A percentile compares a stretch with the other conserved stretches of the same genome.
These are phyloP conservation scores for Xyrauchen texanus DNA, from an alignment of 2,113 vertebrate genomes.

Conservation along the genomic window DNA sequence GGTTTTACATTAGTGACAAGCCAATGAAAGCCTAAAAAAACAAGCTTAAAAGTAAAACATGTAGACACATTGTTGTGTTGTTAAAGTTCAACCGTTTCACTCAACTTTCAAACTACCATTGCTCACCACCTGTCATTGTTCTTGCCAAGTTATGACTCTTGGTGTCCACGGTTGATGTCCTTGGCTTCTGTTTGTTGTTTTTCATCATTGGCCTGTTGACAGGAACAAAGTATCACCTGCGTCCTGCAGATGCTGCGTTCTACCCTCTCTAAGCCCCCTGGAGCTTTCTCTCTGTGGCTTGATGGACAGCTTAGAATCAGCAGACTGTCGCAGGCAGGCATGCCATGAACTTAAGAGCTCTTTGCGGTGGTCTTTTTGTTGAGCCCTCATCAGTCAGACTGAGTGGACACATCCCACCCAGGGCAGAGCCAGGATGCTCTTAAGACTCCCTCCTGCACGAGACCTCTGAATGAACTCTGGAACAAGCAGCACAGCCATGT, in stretches of 20 bases:
- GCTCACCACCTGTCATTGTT: neutral
- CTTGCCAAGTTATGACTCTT: neutral
- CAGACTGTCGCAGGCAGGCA: conserved; percentile 9
- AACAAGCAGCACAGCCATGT: neutral
- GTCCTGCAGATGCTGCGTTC: neutral
- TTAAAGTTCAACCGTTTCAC: neutral
- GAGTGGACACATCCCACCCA: conserved; percentile 6
- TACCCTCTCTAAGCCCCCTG: conserved; percentile 12
- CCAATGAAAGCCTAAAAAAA: too few species aligned
- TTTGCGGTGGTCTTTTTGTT: conserved; percentile 20
- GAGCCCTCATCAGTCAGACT: conserved; percentile 37
- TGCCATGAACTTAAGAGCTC: conserved; percentile 36
- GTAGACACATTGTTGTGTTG: neutral
- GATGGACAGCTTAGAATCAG: conserved; percentile 35
- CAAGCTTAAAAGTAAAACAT: too few species aligned
- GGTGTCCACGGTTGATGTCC: neutral
- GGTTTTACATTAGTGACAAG: too few species aligned
- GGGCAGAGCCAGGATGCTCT: neutral
- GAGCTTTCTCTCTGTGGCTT: neutral
- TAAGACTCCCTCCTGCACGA: neutral
- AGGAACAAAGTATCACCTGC: conserved; percentile 17
- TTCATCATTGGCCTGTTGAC: conserved; percentile 19
- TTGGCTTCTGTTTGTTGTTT: conserved; percentile 29
- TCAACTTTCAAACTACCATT: neutral
- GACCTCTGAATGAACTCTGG: conserved; percentile 1